Base-by-base conservation (phyloP, 2,888 invertebrate species). In the Fragum sueziense region DNA sequence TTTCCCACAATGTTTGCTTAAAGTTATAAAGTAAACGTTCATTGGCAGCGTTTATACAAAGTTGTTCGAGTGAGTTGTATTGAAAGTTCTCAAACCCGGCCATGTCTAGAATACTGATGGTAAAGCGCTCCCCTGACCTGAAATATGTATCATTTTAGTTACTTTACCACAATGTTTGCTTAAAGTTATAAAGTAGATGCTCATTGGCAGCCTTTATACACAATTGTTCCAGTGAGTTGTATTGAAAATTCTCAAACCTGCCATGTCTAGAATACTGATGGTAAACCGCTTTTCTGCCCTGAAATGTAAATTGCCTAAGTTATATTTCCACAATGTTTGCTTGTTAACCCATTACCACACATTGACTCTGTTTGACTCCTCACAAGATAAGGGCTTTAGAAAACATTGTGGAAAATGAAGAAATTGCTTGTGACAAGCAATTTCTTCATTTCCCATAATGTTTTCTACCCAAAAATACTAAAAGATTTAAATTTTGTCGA, bases 131-230 rank as follows among this genome's bases (percentile, higher is more conserved):
- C 11, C 81, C 81, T 37, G 70, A 76, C 33, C 80, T 80, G 61
- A 25, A 29, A 27, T 14, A 4, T 47, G 27, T 47, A 34, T n/a
- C n/a, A n/a, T n/a, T 54, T 54, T 54, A 22, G 22, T 7, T 17
- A 22, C 22, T 37, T 33, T 33, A n/a, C 11, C 37, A 67, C 41
- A n/a, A n/a, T n/a, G n/a, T n/a, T n/a, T n/a, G n/a, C n/a, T 92
- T 92, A 82, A 92, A 92, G 84, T 87, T 91, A 74, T 86, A 87
- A 83, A 92, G 92, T 31, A 92, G 85, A 80, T 92, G 89, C 71
- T 92, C 92, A 80, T 92, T 92, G 65, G 92, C 91, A 6, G 89
- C 86, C 79, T 92, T 92, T 57, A 92, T 92, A 79, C 92, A 92
- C 67, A 92, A 85, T 77, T 89, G 89, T 72, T 91, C 91, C 76